Evolutionary conservation across 2,113 vertebrate species (phyloP), one percentile per base, ranked within the genome.

Genomic region (Mixornis gularis): DNA sequence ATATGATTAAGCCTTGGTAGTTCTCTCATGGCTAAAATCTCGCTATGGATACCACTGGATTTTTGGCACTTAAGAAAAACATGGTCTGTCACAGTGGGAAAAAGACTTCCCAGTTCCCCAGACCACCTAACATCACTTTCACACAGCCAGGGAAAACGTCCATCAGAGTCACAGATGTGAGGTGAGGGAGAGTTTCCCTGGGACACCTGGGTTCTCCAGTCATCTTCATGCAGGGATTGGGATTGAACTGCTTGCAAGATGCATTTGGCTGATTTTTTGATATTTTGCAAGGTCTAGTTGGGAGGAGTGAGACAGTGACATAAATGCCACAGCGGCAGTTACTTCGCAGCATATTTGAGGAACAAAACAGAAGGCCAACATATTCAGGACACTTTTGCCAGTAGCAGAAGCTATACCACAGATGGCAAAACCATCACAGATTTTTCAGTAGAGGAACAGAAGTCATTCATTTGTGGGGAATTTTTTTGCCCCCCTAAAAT

Each of bases 121-220:
- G 21, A 22, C 17, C 4, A 4, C 43, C 43, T 79, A 66, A 12
- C 16, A 74, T 5, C 29, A 21, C 30, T 55, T 38, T 52, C 34
- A 27, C 2, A 0, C 32, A 76, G 17, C 58, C 22, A 3, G 34
- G 26, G 36, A 6, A 44, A 43, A 29, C 0, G 0, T 89, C 17
- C 38, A 7, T 56, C 19, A 12, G 34, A 27, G 34, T 63, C 65
- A 38, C 56, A 87, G 49, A 44, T 2, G 1, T 65, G 29, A 93
- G 46, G 18, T 41, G 44, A 68, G n/a, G 18, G 10, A 81, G 34
- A 44, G 26, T 46, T 84, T 73, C 15, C 46, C 17, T 59, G 44
- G 18, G 25, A 26, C 36, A 56, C 41, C 12, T 63, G 48, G 14
- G 12, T 43, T 58, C 34, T 56, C 15, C 38, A 34, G 46, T 15